These are phyloP conservation scores for Anthopleura sola DNA, from an alignment of 64 coral and sea anemone genomes.

Conservation along the genomic window DNA sequence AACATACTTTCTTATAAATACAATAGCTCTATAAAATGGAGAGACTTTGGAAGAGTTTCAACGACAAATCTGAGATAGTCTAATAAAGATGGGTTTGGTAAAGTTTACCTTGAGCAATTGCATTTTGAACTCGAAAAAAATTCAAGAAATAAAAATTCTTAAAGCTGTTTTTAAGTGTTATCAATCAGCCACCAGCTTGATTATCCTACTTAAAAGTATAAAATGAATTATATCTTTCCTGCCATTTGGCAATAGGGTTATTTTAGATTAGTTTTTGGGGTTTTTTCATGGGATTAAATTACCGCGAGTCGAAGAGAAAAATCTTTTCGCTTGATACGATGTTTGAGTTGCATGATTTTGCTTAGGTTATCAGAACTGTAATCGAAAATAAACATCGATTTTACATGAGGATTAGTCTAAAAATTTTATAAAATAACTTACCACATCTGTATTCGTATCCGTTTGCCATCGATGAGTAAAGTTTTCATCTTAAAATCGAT, in stretches of 20 bases:
- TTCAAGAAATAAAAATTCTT: background rate
- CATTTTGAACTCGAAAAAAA: background rate
- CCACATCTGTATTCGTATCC: conserved; percentile 97
- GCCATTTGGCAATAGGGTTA: background rate
- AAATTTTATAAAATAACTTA: conserved; percentile 35
- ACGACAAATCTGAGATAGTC: background rate
- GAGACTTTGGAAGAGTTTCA: background rate
- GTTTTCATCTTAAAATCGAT: conserved; percentile 99
- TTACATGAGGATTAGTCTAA: background rate
- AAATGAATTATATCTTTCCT: conserved; percentile 11
- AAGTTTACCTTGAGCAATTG: background rate
- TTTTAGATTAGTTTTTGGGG: background rate
- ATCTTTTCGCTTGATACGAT: background rate
- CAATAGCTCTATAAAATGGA: background rate
- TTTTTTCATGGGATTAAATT: background rate
- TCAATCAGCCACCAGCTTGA: background rate
- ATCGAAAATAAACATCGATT: background rate
- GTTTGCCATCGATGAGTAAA: conserved; percentile 86
- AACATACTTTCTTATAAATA: background rate
- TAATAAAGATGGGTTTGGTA: background rate
- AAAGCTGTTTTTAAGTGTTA: conserved; percentile 2
- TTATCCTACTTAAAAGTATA: background rate
- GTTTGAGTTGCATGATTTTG: background rate
- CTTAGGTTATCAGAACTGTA: background rate
- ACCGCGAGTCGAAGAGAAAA: background rate